Base-by-base conservation (phyloP, 2,797 vertebrate genomes). In the Poecilia gillii region DNA sequence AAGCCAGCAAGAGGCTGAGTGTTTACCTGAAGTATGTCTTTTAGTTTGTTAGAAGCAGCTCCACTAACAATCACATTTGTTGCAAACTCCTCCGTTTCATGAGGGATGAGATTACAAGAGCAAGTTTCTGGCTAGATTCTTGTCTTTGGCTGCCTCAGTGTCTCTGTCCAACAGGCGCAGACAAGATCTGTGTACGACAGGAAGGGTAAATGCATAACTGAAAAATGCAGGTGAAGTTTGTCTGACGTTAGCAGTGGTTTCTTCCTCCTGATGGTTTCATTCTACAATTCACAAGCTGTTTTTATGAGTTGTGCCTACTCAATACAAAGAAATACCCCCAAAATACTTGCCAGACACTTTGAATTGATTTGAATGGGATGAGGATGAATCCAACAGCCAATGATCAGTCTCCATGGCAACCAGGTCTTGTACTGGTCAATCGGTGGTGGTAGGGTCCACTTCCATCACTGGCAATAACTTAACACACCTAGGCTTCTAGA, bases 71-170 rank as follows among this genome's bases (percentile, higher is more conserved):
- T 62, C 51, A 28, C 31, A 39, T 57, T 57, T 81, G 78, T 88
- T 86, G 80, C 75, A 86, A 89, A 89, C 31, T 7, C 11, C 72
- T 41, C 2, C 3, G 11, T 16, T 74, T 81, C 75, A 43, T 64
- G 75, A 25, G 16, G 41, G 23, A 14, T 1, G 0, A 51, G 20
- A 78, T 76, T 14, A 66, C 4, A 73, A 53, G 33, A 3, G 28
- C 73, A 9, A 25, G 46, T 28, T 46, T 36, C 9, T 71, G 8
- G 36, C 11, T 13, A 64, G 53, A 23, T n/a, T 71, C 5, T n/a
- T 70, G 62, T 77, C 31, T 53, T 13, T 72, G 36, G 46, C 6
- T 74, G 12, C 49, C 28, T 77, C 41, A 71, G 12, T 71, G 41
- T n/a, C 18, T 70, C 33, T 8, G 33, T 80, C 73, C 36, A 23